Base-by-base conservation (phyloP, 2,797 vertebrate genomes). In the Heterohyrax brucei region DNA sequence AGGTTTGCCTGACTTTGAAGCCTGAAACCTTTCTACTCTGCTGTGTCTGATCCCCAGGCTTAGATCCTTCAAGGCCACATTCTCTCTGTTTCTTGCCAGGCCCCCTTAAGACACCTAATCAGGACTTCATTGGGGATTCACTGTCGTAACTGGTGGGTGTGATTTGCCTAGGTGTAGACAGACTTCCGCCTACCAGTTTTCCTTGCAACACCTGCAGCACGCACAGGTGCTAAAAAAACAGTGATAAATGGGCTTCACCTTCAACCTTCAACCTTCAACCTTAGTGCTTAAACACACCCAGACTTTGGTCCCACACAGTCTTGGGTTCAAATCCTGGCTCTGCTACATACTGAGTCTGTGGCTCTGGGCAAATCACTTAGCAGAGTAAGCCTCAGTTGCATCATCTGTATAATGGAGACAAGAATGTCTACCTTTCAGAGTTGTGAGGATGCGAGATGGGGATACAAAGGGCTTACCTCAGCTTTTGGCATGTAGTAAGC, bases 121-220 rank as follows among this genome's bases (percentile, higher is more conserved):
- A 0, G 83, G 59, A 90, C 73, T 77, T 53, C 21, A n/a, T 26
- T 89, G 78, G 66, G 66, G 61, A 89, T 62, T 86, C 82, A 50
- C 18, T 5, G 3, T 87, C 89, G 89, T 68, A 48, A 39, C 46
- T 92, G 44, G 78, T 97, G 89, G 93, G 94, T 96, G 92, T 96
- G 95, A 96, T 94, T 91, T 92, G 83, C 93, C 83, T 96, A 61
- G 64, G 89, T 93, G 66, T 93, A 94, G 89, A 94, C 94, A 94
- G 94, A 88, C 46, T 94, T 10, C 68, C 0, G 4, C 96, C 97
- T 92, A 94, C 93, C 24, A 28, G 48, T 85, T 93, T 90, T 93
- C 93, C 94, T 97, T 97, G 95, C 93, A 46, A 97, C 89, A 95
- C 78, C 72, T 56, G n/a, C 12, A 81, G 39, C 91, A 85, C 14